Conservation (phyloP, 2,113 vertebrate genomes). For the Zapus hudsonius region DNA sequence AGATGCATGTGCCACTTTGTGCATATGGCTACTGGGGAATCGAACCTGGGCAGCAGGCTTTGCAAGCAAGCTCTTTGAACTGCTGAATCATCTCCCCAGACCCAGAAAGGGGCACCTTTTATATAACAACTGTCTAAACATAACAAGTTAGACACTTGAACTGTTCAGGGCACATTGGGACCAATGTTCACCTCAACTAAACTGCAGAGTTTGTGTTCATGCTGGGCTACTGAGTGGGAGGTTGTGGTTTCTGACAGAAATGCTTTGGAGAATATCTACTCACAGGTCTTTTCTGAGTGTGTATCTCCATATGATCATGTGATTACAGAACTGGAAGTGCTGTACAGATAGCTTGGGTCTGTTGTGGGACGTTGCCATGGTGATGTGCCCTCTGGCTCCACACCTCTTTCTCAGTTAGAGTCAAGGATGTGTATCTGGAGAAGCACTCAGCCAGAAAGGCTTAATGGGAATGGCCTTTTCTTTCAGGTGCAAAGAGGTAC, state of each 20-base stretch:
- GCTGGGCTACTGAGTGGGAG: neutral
- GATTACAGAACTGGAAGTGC: neutral
- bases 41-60: too few species aligned
- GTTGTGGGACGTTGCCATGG: conserved; percentile 45
- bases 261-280: conserved; percentile 27
- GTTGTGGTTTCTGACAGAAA: neutral
- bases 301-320: neutral
- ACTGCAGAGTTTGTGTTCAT: neutral
- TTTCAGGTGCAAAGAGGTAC: neutral
- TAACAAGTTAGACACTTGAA: neutral
- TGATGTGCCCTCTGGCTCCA: neutral
- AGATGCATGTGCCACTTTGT: too few species aligned
- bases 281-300: neutral
- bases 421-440: neutral
- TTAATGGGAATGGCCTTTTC: neutral
- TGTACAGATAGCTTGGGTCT: neutral
- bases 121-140: neutral
- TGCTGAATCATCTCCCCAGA: too few species aligned
- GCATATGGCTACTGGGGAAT: too few species aligned
- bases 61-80: too few species aligned
- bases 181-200: neutral
- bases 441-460: neutral
- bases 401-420: neutral
- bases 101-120: neutral
- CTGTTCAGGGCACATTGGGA: neutral